Conservation (phyloP, 2,797 vertebrate species). For the Florisuga fusca region DNA sequence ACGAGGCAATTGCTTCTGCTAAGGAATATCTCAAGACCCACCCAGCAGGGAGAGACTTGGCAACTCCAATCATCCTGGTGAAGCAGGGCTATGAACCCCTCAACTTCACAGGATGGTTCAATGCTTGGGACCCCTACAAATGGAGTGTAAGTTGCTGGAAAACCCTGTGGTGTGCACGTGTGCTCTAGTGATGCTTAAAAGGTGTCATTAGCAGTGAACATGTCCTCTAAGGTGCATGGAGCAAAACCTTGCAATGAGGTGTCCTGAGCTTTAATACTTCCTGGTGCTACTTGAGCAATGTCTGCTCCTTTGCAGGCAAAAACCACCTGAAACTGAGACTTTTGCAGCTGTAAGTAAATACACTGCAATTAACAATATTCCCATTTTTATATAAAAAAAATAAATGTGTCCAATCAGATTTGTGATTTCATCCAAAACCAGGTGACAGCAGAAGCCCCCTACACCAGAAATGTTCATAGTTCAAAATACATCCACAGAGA, state of each 20-base stretch:
- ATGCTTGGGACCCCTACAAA: constrained; percentile 91
- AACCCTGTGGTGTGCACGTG: rapidly evolving
- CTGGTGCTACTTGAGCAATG: neutral
- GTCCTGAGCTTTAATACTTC: neutral
- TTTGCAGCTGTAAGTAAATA: neutral
- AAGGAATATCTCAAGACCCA: constrained; percentile 88
- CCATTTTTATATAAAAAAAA: neutral
- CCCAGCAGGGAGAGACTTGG: constrained; percentile 85
- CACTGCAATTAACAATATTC: neutral
- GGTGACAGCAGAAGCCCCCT: neutral
- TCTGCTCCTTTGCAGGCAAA: neutral
- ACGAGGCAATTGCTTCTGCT: constrained; percentile 79
- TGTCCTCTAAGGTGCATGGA: rapidly evolving
- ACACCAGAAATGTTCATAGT: neutral
- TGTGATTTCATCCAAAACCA: neutral
- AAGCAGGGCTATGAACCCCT: constrained; percentile 90
- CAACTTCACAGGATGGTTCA: constrained; percentile 94
- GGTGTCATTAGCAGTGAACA: neutral
- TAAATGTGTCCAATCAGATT: neutral
- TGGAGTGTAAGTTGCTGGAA: constrained; percentile 87
- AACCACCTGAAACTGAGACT: neutral
- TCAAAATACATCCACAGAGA: neutral
- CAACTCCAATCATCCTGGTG: constrained; percentile 84
- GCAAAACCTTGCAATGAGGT: neutral
- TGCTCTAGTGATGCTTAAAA: neutral